Percentiles rank a stretch among this genome's conserved stretches.
phyloP scores from a whole-genome alignment of 2,797 vertebrate genomes.

The Yasuhikotakia modesta region DNA sequence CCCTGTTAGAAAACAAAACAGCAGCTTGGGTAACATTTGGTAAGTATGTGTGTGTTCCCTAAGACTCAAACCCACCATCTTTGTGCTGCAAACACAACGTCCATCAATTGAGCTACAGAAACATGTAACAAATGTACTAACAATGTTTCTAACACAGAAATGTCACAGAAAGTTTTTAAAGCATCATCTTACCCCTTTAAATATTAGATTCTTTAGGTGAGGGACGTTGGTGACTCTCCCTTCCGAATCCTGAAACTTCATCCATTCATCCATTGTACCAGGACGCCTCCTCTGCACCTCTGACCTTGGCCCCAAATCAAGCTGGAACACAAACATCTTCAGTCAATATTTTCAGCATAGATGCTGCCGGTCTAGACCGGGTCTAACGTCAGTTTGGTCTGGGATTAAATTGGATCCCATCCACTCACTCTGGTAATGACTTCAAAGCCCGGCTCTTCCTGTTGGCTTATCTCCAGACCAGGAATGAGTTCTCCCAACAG shows the following conservation, averaged over 20 bases:
- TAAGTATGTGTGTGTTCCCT: no score
- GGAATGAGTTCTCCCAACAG: slow-evolving; percentile 89
- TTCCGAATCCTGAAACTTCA: slow-evolving; percentile 83
- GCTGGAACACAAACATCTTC: slow-evolving; percentile 71
- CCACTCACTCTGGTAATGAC: slow-evolving; percentile 91
- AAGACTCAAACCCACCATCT: no score
- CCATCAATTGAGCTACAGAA: no score
- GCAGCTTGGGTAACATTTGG: no score
- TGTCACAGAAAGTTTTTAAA: neutral
- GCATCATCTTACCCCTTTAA: slow-evolving; percentile 91
- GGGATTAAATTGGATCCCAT: neutral
- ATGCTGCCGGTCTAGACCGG: neutral
- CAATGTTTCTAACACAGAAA: no score
- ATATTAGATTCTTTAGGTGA: slow-evolving; percentile 83
- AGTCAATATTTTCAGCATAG: neutral
- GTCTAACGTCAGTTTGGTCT: neutral
- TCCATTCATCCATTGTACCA: slow-evolving; percentile 86
- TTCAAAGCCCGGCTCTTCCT: slow-evolving; percentile 95
- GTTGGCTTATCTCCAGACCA: slow-evolving; percentile 93
- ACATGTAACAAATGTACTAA: no score
- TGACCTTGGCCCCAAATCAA: slow-evolving; percentile 87
- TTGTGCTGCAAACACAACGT: no score
- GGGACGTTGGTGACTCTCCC: slow-evolving; percentile 82
- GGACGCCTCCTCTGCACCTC: slow-evolving; percentile 84
- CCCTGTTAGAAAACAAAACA: slow-evolving; percentile 73